phyloP scores from a whole-genome alignment of 2,888 invertebrate species.

The Heliconius sara region DNA sequence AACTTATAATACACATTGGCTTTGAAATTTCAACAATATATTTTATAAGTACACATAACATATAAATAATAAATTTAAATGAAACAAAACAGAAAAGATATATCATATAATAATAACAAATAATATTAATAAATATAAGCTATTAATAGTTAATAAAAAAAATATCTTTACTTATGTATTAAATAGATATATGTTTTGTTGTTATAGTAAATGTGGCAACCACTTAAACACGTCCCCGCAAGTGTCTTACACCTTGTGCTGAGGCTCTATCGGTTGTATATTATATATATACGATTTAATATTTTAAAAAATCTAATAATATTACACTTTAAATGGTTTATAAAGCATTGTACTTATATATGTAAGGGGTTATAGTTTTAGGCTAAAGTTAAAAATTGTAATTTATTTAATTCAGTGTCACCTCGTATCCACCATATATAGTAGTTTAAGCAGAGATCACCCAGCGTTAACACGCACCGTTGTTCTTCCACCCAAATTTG shows the following conservation, averaged over 20 bases:
- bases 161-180: not conserved
- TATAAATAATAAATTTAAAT: not conserved
- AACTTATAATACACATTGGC: not conserved
- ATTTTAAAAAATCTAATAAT: conserved; percentile 1
- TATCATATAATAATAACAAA: not conserved
- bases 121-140: not conserved
- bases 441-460: too few relatives aligned
- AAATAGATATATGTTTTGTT: conserved; percentile 19
- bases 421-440: too few relatives aligned
- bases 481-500: too few relatives aligned
- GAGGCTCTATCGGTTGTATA: conserved; percentile 49
- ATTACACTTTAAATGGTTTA: not conserved
- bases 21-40: not conserved
- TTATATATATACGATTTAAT: conserved; percentile 23
- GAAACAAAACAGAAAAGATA: not conserved
- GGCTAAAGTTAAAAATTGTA: not conserved
- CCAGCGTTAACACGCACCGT: too few relatives aligned
- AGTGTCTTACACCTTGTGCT: conserved; percentile 58
- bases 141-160: not conserved
- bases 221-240: conserved; percentile 73
- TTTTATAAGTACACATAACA: not conserved
- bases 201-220: conserved; percentile 53
- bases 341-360: not conserved
- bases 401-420: too few relatives aligned
- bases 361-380: not conserved